Evolutionary conservation across 2,113 vertebrate species (phyloP), one percentile per base, ranked within the genome.

Genomic region (Syrmaticus mikado): DNA sequence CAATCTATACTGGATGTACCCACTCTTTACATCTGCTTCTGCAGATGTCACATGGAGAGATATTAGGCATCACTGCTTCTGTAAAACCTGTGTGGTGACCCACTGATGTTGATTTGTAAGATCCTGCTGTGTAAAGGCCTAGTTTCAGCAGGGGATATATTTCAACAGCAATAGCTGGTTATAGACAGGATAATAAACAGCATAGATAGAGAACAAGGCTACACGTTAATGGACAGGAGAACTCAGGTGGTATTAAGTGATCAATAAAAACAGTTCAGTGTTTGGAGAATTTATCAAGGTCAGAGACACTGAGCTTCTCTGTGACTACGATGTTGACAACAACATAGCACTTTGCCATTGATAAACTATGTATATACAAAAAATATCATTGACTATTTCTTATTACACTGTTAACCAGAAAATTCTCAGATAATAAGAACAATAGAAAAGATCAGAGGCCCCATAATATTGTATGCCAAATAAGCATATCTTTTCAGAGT

Each of bases 51-150:
- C 90, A 12, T 94, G 87, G 95, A 97, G 97, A 97, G 92, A 94
- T 94, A 97, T 97, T 88, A 98, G 96, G 95, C 93, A 96, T 95
- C 96, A 87, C 93, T 89, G 96, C 93, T 93, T 97, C 97, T 97
- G 93, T 95, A 97, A 97, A 97, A 96, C 53, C 95, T 62, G 81
- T 95, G 62, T 96, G 95, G 97, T 97, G 97, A 96, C 96, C 96
- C 95, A 97, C 84, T 97, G 97, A 97, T 97, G 97, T 96, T 97
- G 97, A 97, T 98, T 97, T 97, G 94, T 83, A 46, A 87, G 90
- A 97, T 95, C 97, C 97, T 79, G 97, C 98, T 98, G 98, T 94
- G 98, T 97, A 97, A 98, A 98, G 97, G 97, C 97, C 98, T 98
- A 97, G 92, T 98, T 98, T 98, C 97, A 94, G 92, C 95, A 96